Conservation (phyloP, 2,797 vertebrate species). For the Chelidonichthys spinosus region DNA sequence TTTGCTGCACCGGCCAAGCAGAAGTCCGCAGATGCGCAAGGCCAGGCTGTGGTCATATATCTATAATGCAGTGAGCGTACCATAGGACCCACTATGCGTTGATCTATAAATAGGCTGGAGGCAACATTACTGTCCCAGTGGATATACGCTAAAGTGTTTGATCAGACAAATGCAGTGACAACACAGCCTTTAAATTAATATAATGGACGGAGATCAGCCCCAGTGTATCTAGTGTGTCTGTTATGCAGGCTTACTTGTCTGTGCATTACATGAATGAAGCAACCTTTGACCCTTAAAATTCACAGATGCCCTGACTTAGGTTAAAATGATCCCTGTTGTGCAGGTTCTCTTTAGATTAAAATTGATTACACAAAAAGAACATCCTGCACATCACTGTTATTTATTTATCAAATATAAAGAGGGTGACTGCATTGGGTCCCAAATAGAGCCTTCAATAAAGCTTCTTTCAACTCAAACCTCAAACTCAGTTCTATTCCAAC, state of each 20-base stretch:
- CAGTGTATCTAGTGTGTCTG: not conserved
- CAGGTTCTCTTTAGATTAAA: conserved; percentile 11
- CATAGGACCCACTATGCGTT: conserved; percentile 23
- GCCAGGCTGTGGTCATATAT: conserved; percentile 43
- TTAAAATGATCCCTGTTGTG: conserved; percentile 5
- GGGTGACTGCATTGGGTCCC: not conserved
- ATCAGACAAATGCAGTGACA: conserved; percentile 43
- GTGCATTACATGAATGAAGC: conserved; percentile 26
- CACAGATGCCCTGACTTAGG: not conserved
- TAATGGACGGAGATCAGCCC: conserved; percentile 23
- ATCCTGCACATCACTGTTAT: not conserved
- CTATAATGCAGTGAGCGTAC: conserved; percentile 43
- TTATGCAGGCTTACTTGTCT: conserved; percentile 14
- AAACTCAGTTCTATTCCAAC: not conserved
- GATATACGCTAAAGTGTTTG: conserved; percentile 25
- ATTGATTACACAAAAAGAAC: not conserved
- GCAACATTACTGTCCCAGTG: conserved; percentile 35
- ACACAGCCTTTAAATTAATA: conserved; percentile 29
- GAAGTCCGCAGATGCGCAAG: conserved; percentile 53
- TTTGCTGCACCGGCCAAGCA: conserved; percentile 43
- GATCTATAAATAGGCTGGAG: conserved; percentile 62
- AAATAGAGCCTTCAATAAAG: not conserved
- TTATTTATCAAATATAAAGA: conserved; percentile 10
- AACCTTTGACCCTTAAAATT: not conserved
- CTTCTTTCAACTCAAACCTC: too few species aligned